phyloP scores from a whole-genome alignment of 2,888 invertebrate species.

The Tachina grossa region DNA sequence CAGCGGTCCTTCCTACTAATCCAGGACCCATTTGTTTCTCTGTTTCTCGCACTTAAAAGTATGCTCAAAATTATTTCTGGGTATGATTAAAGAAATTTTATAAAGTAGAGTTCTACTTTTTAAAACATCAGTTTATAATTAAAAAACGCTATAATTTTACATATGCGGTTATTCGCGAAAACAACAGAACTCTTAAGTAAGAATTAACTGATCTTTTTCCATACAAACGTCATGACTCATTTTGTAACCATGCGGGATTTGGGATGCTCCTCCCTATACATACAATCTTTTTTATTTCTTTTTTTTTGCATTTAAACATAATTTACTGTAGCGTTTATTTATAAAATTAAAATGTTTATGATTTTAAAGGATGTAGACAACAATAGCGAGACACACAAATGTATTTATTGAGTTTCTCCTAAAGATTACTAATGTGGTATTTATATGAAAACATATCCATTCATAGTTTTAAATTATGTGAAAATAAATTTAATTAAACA shows the following conservation, averaged over 20 bases:
- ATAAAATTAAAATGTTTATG: constrained; percentile 46
- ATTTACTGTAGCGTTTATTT: constrained; percentile 42
- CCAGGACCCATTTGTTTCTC: no score
- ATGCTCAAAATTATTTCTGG: no score
- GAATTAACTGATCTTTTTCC: neutral
- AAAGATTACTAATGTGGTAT: constrained; percentile 2
- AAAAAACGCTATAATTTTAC: neutral
- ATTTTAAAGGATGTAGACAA: constrained; percentile 22
- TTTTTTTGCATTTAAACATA: constrained; percentile 17
- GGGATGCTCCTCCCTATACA: constrained; percentile 18
- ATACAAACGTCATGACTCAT: constrained; percentile 49
- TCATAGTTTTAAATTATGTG: neutral
- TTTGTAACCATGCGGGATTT: constrained; percentile 52
- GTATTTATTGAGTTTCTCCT: neutral
- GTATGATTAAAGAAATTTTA: no score
- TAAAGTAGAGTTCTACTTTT: no score
- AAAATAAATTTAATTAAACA: neutral
- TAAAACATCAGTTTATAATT: neutral
- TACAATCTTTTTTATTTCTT: neutral
- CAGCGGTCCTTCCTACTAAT: no score
- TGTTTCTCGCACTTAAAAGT: no score
- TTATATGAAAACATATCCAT: neutral
- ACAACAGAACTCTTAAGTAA: neutral
- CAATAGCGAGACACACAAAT: neutral
- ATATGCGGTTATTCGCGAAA: neutral